Base-by-base conservation (phyloP, 2,797 vertebrate genomes). In the Hydrophis major region DNA sequence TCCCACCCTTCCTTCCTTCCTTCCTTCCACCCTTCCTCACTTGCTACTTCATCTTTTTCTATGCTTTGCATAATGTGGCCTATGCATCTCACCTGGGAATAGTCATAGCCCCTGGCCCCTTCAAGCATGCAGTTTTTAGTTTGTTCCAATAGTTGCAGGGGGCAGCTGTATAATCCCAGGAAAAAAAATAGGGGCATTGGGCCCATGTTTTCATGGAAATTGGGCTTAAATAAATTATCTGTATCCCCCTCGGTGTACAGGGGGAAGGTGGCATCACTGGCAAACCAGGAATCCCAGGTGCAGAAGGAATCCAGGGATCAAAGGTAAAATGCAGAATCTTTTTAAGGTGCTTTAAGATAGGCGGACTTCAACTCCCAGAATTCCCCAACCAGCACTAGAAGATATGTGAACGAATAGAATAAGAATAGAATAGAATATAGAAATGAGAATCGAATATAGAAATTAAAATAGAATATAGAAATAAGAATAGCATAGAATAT, bases 1-100 rank as follows among this genome's bases (percentile, higher is more conserved):
- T 28, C 28, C 12, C 66, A 1, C 20, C 18, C 20, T 60, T 1
- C 59, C 2, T 8, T 2, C 37, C 37, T 37, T 13, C 28, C 4
- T 28, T 28, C 28, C 4, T 28, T 16, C n/a, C 4, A 0, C 28
- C n/a, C 14, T 32, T 13, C n/a, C n/a, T 16, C 28, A 0, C 66
- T 32, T 2, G 2, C 4, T 16, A 32, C n/a, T 32, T 69, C 12
- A 66, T 28, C 4, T n/a, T 63, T 28, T 28, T 63, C 61, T n/a
- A 13, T n/a, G 27, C 28, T 2, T 66, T n/a, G 4, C 27, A 4
- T 63, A 12, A 63, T 63, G 11, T 28, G 61, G 7, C 50, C 47
- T n/a, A 66, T 66, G 28, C 12, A 66, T 27, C 28, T 66, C 61
- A 13, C 4, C 61, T 13, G 61, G 61, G 4, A 4, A 1, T n/a